These are phyloP conservation scores for Troides oblongomaculatus DNA, from an alignment of 2,888 invertebrate species.

Conservation along the genomic window DNA sequence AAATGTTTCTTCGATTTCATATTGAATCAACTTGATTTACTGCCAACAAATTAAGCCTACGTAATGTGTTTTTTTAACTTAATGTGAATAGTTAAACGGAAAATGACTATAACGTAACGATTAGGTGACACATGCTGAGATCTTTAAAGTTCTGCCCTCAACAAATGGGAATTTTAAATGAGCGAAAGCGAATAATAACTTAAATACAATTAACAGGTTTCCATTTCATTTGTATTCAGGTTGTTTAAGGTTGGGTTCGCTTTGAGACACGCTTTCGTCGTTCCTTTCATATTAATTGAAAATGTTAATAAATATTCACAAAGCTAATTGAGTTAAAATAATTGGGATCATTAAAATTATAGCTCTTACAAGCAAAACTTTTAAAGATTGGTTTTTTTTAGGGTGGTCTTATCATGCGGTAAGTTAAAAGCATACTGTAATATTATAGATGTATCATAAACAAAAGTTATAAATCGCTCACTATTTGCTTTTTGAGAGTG, in stretches of 20 bases:
- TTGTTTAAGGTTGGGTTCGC: constrained; percentile 20
- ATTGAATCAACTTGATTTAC: constrained; percentile 12
- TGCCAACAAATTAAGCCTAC: background rate
- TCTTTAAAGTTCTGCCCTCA: constrained; percentile 24
- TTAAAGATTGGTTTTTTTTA: background rate
- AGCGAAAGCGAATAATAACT: constrained; percentile 30
- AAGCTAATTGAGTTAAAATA: background rate
- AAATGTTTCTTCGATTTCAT: constrained; percentile 1
- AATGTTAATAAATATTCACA: background rate
- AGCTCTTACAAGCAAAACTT: background rate
- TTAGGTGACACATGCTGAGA: constrained; percentile 21
- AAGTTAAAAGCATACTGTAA: too few species aligned
- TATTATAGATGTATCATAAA: too few species aligned
- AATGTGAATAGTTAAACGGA: constrained; percentile 15
- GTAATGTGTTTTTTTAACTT: constrained; percentile 3
- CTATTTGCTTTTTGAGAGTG: too few species aligned
- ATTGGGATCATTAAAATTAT: background rate
- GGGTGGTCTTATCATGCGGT: background rate
- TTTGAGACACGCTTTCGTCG: constrained; percentile 14
- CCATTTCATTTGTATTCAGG: constrained; percentile 28
- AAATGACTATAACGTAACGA: constrained; percentile 10
- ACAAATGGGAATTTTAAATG: constrained; percentile 28
- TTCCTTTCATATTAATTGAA: background rate
- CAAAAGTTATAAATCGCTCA: too few species aligned
- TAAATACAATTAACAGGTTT: constrained; percentile 28